Evolutionary conservation across 2,888 invertebrate species (phyloP).

Genomic region (Drosophila robusta): DNA sequence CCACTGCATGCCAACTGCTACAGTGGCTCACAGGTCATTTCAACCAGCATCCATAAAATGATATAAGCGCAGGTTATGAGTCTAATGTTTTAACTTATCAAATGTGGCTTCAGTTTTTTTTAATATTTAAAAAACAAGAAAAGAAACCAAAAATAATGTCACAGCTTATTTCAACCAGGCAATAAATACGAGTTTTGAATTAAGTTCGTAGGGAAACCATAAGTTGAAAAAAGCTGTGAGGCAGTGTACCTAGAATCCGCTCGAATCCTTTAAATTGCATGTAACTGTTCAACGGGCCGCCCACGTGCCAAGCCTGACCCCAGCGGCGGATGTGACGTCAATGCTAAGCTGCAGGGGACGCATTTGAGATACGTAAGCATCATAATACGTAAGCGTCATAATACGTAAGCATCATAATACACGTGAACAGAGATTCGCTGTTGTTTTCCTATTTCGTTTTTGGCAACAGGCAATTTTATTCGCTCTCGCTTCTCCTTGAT

Average conservation of each 20-base stretch:
- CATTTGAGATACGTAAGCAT: conserved; percentile 9
- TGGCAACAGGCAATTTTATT: conserved; percentile 34
- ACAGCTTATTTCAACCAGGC: no score
- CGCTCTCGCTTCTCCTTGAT: conserved; percentile 43
- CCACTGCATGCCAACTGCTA: not conserved
- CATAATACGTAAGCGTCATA: not conserved
- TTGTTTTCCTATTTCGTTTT: conserved; percentile 34
- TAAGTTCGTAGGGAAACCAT: no score
- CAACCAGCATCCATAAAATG: no score
- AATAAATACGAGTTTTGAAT: no score
- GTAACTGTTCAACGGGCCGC: not conserved
- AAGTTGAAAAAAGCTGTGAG: no score
- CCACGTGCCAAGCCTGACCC: not conserved
- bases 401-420: conserved; percentile 5
- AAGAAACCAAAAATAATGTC: no score
- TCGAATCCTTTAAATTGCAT: not conserved
- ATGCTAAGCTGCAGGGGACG: conserved; percentile 28
- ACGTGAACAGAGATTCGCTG: not conserved
- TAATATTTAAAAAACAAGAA: no score
- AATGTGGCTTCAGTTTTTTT: no score
- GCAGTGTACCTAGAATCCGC: no score
- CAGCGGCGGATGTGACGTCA: conserved; percentile 46
- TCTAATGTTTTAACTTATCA: no score
- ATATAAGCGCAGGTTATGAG: no score
- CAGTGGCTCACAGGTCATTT: not conserved